These are phyloP conservation scores for Teleopsis dalmanni DNA, from an alignment of 1,140 invertebrate species.

Conservation along the genomic window DNA sequence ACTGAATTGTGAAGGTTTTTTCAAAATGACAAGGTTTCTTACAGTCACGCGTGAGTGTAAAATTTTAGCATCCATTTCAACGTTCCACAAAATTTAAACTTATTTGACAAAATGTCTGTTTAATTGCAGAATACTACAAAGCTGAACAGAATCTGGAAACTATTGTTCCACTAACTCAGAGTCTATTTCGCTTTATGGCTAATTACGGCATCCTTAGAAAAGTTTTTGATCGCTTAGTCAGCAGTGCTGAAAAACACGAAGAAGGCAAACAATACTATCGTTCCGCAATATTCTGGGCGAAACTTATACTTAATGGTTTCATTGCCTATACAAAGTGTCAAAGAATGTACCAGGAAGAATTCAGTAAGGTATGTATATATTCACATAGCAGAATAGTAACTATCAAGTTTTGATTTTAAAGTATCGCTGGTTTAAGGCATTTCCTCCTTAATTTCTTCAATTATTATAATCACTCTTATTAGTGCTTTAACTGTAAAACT, in stretches of 20 bases:
- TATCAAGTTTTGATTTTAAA: too few relatives aligned
- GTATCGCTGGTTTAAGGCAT: too few relatives aligned
- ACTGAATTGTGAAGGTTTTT: slow-evolving; percentile 19
- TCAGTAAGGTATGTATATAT: slow-evolving; percentile 27
- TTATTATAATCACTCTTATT: too few relatives aligned
- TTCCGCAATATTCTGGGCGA: slow-evolving; percentile 36
- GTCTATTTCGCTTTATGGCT: slow-evolving; percentile 29
- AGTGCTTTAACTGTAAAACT: too few relatives aligned
- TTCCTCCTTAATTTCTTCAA: too few relatives aligned
- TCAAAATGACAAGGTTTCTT: slow-evolving; percentile 33
- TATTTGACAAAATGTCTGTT: neutral
- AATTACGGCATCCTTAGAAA: slow-evolving; percentile 29
- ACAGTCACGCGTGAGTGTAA: slow-evolving; percentile 10
- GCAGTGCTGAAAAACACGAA: slow-evolving; percentile 29
- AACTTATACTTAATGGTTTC: slow-evolving; percentile 27
- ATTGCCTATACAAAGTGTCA: slow-evolving; percentile 31
- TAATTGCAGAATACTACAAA: slow-evolving; percentile 1
- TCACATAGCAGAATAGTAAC: too few relatives aligned
- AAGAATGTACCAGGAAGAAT: slow-evolving; percentile 31
- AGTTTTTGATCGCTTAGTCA: slow-evolving; percentile 27
- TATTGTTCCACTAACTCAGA: slow-evolving; percentile 22
- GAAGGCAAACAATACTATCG: too few relatives aligned
- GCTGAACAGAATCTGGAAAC: slow-evolving; percentile 15
- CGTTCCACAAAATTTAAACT: neutral
- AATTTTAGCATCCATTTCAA: neutral